A percentile compares a stretch with the other conserved stretches of the same genome.
Evolutionary conservation across 2,113 vertebrate species (phyloP).

Genomic region (Anarrhichthys ocellatus): DNA sequence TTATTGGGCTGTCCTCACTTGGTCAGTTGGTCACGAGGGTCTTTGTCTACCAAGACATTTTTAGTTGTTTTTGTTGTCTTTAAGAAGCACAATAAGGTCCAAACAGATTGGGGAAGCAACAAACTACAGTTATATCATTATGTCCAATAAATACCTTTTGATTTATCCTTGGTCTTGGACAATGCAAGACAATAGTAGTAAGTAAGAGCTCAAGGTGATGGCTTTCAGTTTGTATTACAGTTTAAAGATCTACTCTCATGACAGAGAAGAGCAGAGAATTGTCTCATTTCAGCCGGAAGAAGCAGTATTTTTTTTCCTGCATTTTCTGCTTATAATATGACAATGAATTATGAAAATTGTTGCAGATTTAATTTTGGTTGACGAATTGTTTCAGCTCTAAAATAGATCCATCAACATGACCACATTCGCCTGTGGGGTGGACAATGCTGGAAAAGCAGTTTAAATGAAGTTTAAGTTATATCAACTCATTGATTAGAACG

Average conservation of each 20-base stretch:
- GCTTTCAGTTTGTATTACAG: not conserved
- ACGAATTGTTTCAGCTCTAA: not conserved
- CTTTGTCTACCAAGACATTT: not conserved
- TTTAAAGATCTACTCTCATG: not conserved
- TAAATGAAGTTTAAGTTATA: not conserved
- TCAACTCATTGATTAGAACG: not conserved
- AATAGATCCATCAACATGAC: not conserved
- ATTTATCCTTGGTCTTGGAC: not conserved
- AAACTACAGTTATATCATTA: not conserved
- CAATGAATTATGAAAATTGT: not conserved
- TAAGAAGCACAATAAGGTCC: not conserved
- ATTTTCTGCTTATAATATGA: not conserved
- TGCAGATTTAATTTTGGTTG: not conserved
- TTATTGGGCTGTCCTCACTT: not conserved
- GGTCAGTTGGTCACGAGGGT: not conserved
- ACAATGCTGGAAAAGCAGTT: not conserved
- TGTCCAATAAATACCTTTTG: not conserved
- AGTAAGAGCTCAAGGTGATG: not conserved
- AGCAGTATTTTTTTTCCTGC: not conserved
- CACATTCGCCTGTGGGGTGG: not conserved
- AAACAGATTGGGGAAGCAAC: not conserved
- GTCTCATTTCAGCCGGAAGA: not conserved
- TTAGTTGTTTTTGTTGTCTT: not conserved
- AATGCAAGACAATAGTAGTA: no score
- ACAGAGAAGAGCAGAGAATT: not conserved